Base-by-base conservation (phyloP, 2,113 vertebrate species). In the Leptodactylus fuscus region DNA sequence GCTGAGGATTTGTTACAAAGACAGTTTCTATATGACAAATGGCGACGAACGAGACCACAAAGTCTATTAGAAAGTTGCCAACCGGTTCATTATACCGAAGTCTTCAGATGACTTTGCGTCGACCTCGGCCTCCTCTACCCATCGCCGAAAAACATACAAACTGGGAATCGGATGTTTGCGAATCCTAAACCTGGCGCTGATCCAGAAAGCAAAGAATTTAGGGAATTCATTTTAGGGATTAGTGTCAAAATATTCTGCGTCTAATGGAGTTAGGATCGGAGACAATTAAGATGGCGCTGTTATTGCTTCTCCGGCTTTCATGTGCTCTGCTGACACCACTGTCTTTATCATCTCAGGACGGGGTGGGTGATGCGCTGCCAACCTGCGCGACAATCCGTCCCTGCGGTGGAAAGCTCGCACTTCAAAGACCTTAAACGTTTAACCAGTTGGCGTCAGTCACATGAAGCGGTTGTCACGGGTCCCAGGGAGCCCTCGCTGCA, bases 391-490 rank as follows among this genome's bases (percentile, higher is more conserved):
- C 55, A 65, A 84, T 55, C 81, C 84, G 53, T 84, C 82, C 83
- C 87, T 51, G 81, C 27, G 75, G 81, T 77, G 51, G 73, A 87
- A 77, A 0, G 73, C 55, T 48, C 60, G 81, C 89, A 88, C 89
- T 88, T 87, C 89, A 91, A 91, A 91, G 82, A 87, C 77, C 77
- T 60, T 69, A 77, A 87, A 88, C 44, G 86, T 85, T 46, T 88
- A 75, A 0, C 0, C 67, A 48, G 82, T 86, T 85, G 83, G 81
- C 70, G 87, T 67, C 85, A 46, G 73, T 87, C 73, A 71, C 6
- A 77, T 15, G 44, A 89, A 83, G 87, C 73, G 81, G 83, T n/a
- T 87, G 87, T 81, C 81, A 83, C 80, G 32, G 83, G 88, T 34
- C 77, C 88, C 67, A 69, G 12, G 11, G 82, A 87, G 87, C 44